These are phyloP conservation scores for Proteles cristata DNA, from an alignment of 2,113 vertebrate genomes.

Conservation along the genomic window DNA sequence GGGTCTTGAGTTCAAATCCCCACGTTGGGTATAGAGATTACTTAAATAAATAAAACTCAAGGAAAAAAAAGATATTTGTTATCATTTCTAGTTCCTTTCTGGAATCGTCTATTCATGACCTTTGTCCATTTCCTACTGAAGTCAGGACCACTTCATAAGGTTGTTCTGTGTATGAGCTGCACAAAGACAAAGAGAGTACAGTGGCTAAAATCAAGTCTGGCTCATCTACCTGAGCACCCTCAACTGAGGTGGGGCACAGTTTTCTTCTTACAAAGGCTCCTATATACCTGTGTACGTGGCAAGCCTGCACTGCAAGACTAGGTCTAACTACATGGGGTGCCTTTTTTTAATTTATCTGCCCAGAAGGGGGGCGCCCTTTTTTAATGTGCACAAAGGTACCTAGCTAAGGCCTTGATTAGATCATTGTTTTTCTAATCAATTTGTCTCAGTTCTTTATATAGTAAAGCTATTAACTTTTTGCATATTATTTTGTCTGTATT, in stretches of 20 bases:
- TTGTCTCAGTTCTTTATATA: constrained; percentile 4
- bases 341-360: constrained; percentile 25
- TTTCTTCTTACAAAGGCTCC: neutral
- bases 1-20: neutral
- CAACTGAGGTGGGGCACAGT: neutral
- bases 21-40: neutral
- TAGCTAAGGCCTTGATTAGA: neutral
- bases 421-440: neutral
- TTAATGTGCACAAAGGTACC: neutral
- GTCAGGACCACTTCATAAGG: neutral
- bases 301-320: neutral
- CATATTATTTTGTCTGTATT: neutral
- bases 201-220: neutral
- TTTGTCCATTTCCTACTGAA: neutral
- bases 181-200: rapidly evolving
- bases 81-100: neutral
- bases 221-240: neutral
- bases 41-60: neutral
- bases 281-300: neutral
- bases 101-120: neutral
- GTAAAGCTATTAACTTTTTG: neutral
- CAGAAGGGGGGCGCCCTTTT: neutral
- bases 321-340: neutral
- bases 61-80: neutral
- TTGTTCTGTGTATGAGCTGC: neutral